Base-by-base conservation (phyloP, 2,888 invertebrate species). In the Dexiosoma caninum region DNA sequence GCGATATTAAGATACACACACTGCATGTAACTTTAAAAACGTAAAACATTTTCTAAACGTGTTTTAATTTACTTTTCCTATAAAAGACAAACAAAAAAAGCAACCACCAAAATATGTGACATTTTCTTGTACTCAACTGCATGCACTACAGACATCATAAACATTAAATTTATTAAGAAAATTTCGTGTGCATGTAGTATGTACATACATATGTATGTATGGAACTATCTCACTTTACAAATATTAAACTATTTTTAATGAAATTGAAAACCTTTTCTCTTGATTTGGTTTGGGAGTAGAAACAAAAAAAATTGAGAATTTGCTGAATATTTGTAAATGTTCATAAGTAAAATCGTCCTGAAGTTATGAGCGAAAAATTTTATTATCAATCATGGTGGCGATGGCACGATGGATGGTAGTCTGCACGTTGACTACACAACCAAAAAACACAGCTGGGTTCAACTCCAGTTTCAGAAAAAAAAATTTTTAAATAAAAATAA, bases 51-150 rank as follows among this genome's bases (percentile, higher is more conserved):
- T 57, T 40, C 8, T 9, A 57, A 59, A 59, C 37, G 23, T 59
- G 59, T 27, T 59, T 59, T 59, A 9, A 40, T 40, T 40, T 40
- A 40, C 40, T 35, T 40, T 59, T n/a, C 16, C 35, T 35, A 35
- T 37, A 23, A 23, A 51, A 57, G 8, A 57, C 46, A 23, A 21
- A 51, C 14, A 30, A 14, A 57, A 40, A 57, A 40, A 40, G 12
- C 12, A 55, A 35, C 16, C 55, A 35, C 16, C 55, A 35, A 55
- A 55, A 57, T 57, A 35, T 57, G 37, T 57, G 57, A 37, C 16
- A 27, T 49, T 57, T 40, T 23, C 21, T 23, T 1, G 14, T 9
- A 40, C 5, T 23, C 23, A 40, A 40, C 21, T 37, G 57, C 37
- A 37, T 16, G 19, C 19, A 55, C 16, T 35, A 37, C 57, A 57